Conservation (phyloP, 2,113 vertebrate species). For the Pluvialis apricaria region DNA sequence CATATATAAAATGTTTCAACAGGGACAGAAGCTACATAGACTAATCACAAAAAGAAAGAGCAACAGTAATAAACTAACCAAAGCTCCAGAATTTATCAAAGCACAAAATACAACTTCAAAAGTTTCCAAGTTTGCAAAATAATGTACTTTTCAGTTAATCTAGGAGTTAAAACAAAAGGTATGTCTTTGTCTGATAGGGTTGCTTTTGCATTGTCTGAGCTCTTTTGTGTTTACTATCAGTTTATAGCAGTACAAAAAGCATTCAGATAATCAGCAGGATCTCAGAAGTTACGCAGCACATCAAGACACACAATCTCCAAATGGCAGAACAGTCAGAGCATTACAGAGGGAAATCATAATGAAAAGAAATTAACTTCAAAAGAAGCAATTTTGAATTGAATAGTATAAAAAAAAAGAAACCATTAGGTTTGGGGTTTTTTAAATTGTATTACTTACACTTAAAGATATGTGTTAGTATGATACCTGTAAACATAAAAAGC, state of each 20-base stretch:
- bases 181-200: neutral
- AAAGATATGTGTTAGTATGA: neutral
- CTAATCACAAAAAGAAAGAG: neutral
- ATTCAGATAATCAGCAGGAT: neutral
- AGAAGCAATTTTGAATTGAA: neutral
- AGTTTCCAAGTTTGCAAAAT: neutral
- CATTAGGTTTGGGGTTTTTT: neutral
- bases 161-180: neutral
- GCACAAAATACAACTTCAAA: neutral
- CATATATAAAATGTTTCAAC: neutral
- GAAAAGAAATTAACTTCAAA: neutral
- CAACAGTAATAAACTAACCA: neutral
- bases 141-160: neutral
- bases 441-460: neutral
- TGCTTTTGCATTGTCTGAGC: neutral
- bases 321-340: neutral
- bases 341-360: neutral
- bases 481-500: neutral
- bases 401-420: neutral
- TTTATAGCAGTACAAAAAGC: neutral
- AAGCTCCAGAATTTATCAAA: neutral
- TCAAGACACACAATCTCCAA: neutral
- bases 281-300: neutral
- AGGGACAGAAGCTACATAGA: neutral
- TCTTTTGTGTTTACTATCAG: neutral